Evolutionary conservation across 2,797 vertebrate species (phyloP).

Genomic region (Crypturellus tataupa): DNA sequence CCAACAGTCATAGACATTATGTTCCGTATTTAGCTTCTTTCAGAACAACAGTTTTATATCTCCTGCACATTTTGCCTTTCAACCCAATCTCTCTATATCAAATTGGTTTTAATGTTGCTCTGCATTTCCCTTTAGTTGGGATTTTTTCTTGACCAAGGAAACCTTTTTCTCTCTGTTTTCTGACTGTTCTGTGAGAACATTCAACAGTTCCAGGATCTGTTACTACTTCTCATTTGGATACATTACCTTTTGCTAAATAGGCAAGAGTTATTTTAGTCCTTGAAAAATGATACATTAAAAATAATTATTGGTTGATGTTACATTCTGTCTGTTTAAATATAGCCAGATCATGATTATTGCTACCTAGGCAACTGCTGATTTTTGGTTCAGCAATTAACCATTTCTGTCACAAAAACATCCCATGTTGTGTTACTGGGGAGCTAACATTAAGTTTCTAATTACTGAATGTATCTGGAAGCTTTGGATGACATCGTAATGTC

Average conservation of each 20-base stretch:
- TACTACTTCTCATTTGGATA: neutral
- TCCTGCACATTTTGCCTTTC: neutral
- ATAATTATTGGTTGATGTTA: neutral
- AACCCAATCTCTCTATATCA: neutral
- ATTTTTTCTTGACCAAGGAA: neutral
- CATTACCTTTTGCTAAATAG: neutral
- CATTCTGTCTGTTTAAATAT: slow-evolving; percentile 19
- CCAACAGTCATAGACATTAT: neutral
- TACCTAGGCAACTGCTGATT: slow-evolving; percentile 48
- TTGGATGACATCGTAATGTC: neutral
- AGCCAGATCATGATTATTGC: slow-evolving; percentile 2
- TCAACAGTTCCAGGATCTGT: neutral
- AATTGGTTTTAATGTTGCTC: neutral
- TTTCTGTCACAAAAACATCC: neutral
- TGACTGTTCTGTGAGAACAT: neutral
- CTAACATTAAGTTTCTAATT: neutral
- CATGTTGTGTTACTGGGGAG: neutral
- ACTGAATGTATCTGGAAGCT: neutral
- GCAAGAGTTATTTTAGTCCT: slow-evolving; percentile 2
- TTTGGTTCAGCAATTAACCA: slow-evolving; percentile 5
- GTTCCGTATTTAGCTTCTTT: neutral
- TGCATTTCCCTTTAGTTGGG: neutral
- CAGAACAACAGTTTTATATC: neutral
- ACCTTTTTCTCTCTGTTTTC: neutral
- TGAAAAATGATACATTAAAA: slow-evolving; percentile 8